Conservation (phyloP, 2,113 vertebrate species). For the Mobula birostris region DNA sequence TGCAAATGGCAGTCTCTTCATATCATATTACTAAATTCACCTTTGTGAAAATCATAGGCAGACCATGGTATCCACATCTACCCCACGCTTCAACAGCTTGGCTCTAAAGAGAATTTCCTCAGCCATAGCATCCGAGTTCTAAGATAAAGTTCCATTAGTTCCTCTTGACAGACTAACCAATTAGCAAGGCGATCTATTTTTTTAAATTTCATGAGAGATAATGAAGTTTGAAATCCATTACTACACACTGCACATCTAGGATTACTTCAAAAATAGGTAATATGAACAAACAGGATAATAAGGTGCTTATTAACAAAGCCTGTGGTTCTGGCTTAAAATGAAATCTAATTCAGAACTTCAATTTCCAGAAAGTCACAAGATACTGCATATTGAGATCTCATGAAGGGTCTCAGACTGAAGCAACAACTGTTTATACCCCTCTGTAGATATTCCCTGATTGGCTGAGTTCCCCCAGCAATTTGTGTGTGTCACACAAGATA, state of each 20-base stretch:
- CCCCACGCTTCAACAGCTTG: not conserved
- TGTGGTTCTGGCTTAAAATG: not conserved
- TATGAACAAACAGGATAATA: not conserved
- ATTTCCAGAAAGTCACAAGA: not conserved
- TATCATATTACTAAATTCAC: not conserved
- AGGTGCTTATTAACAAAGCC: not conserved
- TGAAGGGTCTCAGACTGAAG: too few relatives aligned
- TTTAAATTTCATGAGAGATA: not conserved
- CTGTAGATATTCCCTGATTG: too few relatives aligned
- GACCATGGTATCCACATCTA: not conserved
- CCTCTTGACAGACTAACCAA: not conserved
- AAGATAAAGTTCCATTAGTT: not conserved
- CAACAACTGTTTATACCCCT: too few relatives aligned
- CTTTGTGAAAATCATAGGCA: not conserved
- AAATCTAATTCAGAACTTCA: not conserved
- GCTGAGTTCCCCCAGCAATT: too few relatives aligned
- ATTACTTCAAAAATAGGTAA: not conserved
- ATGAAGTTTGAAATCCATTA: not conserved
- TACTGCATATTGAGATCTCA: too few relatives aligned
- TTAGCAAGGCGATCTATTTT: not conserved
- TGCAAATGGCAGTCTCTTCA: not conserved
- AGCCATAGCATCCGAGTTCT: not conserved
- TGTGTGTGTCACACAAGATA: too few relatives aligned
- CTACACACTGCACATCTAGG: not conserved
- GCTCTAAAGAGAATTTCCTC: not conserved